Base-by-base conservation (phyloP, 1,140 invertebrate species). In the Drosophila leontia region DNA sequence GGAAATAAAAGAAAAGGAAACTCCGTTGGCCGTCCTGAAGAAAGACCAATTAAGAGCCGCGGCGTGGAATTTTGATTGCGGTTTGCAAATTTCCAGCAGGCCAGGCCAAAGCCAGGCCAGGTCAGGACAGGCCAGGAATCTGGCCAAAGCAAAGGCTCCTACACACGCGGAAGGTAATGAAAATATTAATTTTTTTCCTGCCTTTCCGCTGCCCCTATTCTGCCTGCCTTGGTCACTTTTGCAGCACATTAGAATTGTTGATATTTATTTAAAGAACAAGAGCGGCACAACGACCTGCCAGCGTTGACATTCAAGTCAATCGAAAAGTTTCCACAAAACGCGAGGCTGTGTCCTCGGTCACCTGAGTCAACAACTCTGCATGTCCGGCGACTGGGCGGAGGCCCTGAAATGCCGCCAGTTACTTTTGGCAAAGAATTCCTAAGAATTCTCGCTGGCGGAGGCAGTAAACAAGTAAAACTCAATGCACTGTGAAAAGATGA, bases 51-150 rank as follows among this genome's bases (percentile, higher is more conserved):
- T 88, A 88, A 74, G 81, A 64, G 56, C 65, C 67, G 65, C 75
- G 75, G 76, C 63, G 53, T 62, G 85, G 85, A 90, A 88, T 88
- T 88, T 88, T 90, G 80, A 88, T 88, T 90, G 84, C 80, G 61
- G 74, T 70, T 80, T 61, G 64, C 63, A 80, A 67, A 56, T 75
- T 56, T 72, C 15, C 47, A 71, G 47, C 42, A 41, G n/a, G 32
- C 53, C 45, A 32, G 32, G 1, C 11, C 47, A 58, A 58, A 50
- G 51, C n/a, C 45, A 35, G 15, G 12, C 45, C 44, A 35, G 42
- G 3, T 37, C 44, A 34, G 39, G 3, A 11, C 45, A 19, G 4
- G 44, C 13, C 50, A 67, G 67, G 67, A 65, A 63, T 75, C 50
- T 35, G 23, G 47, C 29, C 39, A 19, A 42, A 37, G 32, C 17